Evolutionary conservation across 2,113 vertebrate species (phyloP).

Genomic region (Datnioides undecimradiatus): DNA sequence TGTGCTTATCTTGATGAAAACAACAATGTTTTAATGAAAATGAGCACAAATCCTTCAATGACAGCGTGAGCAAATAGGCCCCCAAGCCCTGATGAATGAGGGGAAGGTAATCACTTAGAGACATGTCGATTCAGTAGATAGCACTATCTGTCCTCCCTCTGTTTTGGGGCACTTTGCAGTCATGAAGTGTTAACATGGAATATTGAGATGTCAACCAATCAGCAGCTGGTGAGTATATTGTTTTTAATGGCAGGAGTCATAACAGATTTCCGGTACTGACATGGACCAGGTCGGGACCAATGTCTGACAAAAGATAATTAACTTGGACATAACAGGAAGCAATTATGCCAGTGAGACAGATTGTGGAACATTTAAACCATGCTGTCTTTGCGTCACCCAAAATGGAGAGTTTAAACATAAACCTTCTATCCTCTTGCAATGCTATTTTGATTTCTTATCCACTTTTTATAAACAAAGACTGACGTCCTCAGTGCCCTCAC

Average conservation of each 20-base stretch:
- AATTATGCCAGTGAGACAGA: not conserved
- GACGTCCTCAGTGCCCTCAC: not conserved
- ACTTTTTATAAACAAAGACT: too few relatives aligned
- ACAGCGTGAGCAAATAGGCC: conserved; percentile 30
- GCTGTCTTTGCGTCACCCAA: not conserved
- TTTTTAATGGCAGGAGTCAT: not conserved
- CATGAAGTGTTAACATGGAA: conserved; percentile 17
- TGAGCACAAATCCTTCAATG: conserved; percentile 23
- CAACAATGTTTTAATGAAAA: conserved; percentile 39
- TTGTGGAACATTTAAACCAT: not conserved
- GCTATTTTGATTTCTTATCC: too few relatives aligned
- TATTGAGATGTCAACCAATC: not conserved
- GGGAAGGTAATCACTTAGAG: conserved; percentile 31
- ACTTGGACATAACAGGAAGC: not conserved
- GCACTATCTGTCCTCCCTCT: conserved; percentile 4
- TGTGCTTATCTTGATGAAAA: conserved; percentile 34
- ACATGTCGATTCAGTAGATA: conserved; percentile 40
- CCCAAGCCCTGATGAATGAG: conserved; percentile 36
- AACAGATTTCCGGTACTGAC: not conserved
- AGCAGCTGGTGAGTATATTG: not conserved
- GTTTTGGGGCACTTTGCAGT: conserved; percentile 2
- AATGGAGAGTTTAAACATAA: not conserved
- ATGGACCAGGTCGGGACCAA: not conserved
- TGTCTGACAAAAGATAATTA: not conserved
- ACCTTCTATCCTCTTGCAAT: too few relatives aligned